phyloP scores from a whole-genome alignment of 2,113 vertebrate species.

The Vulpes lagopus region DNA sequence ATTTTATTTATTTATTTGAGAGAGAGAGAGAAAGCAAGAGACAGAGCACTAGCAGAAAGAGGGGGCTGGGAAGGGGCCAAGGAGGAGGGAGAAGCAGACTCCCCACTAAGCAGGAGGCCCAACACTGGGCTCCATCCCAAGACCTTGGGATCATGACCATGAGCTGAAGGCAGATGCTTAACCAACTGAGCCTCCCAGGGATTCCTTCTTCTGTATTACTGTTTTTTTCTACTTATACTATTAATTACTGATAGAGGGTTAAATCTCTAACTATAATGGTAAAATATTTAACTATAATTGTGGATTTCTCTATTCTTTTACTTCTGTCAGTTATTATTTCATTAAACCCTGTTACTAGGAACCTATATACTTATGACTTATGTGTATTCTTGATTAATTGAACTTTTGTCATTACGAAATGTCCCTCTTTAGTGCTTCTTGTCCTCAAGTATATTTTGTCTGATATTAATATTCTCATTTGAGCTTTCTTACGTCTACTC shows the following conservation, averaged over 20 bases:
- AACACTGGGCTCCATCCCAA: too few relatives aligned
- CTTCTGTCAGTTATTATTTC: not conserved
- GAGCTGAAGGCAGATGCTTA: too few relatives aligned
- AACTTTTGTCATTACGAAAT: not conserved
- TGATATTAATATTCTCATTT: not conserved
- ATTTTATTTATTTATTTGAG: too few relatives aligned
- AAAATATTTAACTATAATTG: not conserved
- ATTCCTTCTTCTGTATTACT: not conserved
- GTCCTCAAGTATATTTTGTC: not conserved
- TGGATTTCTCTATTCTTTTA: not conserved
- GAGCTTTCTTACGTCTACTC: not conserved
- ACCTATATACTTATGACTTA: not conserved
- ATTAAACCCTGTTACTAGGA: not conserved
- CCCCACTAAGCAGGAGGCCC: too few relatives aligned
- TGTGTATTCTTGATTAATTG: not conserved
- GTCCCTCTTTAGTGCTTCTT: not conserved
- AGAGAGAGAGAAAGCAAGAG: too few relatives aligned
- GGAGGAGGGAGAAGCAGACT: too few relatives aligned
- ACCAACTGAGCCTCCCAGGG: too few relatives aligned
- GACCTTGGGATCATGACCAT: too few relatives aligned
- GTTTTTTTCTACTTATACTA: not conserved
- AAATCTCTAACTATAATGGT: not conserved
- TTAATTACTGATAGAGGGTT: not conserved
- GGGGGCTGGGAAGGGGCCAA: too few relatives aligned
- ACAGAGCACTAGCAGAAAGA: too few relatives aligned